A percentile compares a stretch with the other conserved stretches of the same genome.
These are phyloP conservation scores for Psophia crepitans DNA, from an alignment of 2,113 vertebrate genomes.

Conservation along the genomic window DNA sequence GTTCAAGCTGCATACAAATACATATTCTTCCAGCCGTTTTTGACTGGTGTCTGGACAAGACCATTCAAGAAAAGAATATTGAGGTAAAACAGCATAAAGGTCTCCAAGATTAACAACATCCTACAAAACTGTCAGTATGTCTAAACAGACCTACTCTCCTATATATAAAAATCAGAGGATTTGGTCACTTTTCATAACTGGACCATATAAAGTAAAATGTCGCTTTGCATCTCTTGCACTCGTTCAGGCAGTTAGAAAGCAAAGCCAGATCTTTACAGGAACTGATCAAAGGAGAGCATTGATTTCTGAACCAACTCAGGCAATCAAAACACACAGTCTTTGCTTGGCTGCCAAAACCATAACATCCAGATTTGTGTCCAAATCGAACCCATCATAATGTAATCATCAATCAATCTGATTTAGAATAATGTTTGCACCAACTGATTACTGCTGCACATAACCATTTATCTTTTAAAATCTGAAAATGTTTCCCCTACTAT, in stretches of 20 bases:
- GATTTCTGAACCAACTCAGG: slow-evolving; percentile 4
- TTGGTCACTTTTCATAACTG: not conserved
- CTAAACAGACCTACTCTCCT: not conserved
- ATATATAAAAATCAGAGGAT: not conserved
- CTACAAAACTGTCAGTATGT: not conserved
- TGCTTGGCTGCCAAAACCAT: not conserved
- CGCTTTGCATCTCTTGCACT: not conserved
- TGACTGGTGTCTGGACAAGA: not conserved
- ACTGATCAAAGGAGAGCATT: not conserved
- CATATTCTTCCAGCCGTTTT: not conserved
- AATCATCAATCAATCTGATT: slow-evolving; percentile 49
- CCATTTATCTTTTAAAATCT: slow-evolving; percentile 19
- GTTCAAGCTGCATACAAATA: not conserved
- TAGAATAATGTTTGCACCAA: not conserved
- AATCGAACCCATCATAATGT: not conserved
- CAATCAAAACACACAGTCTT: not conserved
- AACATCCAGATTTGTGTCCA: slow-evolving; percentile 3
- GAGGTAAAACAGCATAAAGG: not conserved
- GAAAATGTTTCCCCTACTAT: not conserved
- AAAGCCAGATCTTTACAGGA: not conserved
- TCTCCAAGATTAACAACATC: not conserved
- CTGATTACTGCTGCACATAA: slow-evolving; percentile 9
- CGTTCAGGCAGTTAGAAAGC: not conserved
- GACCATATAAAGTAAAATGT: not conserved
- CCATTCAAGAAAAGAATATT: not conserved